A percentile compares a stretch with the other conserved stretches of the same genome.
Conservation (phyloP, 2,113 vertebrate species). For the Mobula birostris region DNA sequence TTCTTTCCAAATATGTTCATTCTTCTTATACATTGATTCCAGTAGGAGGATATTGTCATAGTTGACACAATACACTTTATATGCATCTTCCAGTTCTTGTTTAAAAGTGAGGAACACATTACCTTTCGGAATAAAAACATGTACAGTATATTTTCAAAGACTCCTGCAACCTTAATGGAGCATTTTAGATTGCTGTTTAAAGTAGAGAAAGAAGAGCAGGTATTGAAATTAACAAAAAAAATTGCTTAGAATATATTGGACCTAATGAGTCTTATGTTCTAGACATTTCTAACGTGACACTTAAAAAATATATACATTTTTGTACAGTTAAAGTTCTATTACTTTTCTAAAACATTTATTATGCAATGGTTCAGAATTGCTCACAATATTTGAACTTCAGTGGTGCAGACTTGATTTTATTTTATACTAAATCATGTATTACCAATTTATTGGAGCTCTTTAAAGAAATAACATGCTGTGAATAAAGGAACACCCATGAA, state of each 20-base stretch:
- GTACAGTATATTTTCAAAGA: not conserved
- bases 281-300: not conserved
- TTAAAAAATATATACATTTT: not conserved
- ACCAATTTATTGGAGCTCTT: no score
- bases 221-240: not conserved
- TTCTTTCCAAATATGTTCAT: slow-evolving; percentile 65
- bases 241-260: not conserved
- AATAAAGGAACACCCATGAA: no score
- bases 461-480: no score
- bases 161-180: not conserved
- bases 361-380: not conserved
- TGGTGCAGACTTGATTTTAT: not conserved
- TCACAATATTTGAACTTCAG: not conserved
- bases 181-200: not conserved
- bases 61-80: slow-evolving; percentile 78
- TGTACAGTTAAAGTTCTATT: not conserved
- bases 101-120: slow-evolving; percentile 74
- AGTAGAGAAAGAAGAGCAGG: not conserved
- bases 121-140: slow-evolving; percentile 55
- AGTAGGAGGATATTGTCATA: slow-evolving; percentile 67
- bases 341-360: not conserved
- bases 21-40: slow-evolving; percentile 74
- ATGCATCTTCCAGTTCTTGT: slow-evolving; percentile 72
- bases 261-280: not conserved
- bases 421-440: not conserved